These are phyloP conservation scores for Eutrigla gurnardus DNA, from an alignment of 2,797 vertebrate species.

Conservation along the genomic window DNA sequence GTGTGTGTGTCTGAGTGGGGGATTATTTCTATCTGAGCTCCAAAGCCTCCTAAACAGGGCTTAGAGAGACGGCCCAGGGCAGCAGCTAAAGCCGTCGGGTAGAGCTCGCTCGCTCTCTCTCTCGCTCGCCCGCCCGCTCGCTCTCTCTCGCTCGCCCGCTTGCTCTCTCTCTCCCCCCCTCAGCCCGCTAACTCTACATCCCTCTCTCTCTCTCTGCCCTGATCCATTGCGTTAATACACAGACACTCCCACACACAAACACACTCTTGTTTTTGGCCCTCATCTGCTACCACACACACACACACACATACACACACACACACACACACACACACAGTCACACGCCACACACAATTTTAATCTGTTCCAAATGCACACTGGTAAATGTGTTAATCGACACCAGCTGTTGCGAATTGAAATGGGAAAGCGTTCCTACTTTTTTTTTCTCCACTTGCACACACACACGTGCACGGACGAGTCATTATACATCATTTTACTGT, in stretches of 20 bases:
- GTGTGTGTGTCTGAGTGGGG: conserved; percentile 79
- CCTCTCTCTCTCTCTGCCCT: conserved; percentile 55
- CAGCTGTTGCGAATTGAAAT: conserved; percentile 84
- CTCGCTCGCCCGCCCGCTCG: conserved; percentile 21
- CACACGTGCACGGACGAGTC: conserved; percentile 54
- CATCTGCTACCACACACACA: conserved; percentile 61
- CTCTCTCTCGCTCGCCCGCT: conserved; percentile 11
- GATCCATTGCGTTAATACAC: conserved; percentile 77
- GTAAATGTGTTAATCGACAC: conserved; percentile 85
- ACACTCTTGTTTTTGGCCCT: conserved; percentile 76
- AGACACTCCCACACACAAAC: conserved; percentile 74
- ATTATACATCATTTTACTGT: conserved; percentile 63
- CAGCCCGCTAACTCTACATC: conserved; percentile 6
- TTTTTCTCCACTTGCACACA: conserved; percentile 46
- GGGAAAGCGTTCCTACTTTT: conserved; percentile 73
- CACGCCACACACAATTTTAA: conserved; percentile 81
- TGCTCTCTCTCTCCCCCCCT: conserved; percentile 31
- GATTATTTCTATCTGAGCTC: conserved; percentile 85
- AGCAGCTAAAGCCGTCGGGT: conserved; percentile 80
- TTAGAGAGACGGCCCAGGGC: conserved; percentile 84
- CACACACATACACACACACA: background rate
- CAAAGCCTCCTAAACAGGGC: conserved; percentile 84
- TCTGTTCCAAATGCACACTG: conserved; percentile 83
- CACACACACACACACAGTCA: conserved; percentile 55
- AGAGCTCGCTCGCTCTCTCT: conserved; percentile 60